Evolutionary conservation across 2,113 vertebrate genomes (phyloP), one percentile per base, ranked within the genome.

Genomic region (Nannobrachium achirus): DNA sequence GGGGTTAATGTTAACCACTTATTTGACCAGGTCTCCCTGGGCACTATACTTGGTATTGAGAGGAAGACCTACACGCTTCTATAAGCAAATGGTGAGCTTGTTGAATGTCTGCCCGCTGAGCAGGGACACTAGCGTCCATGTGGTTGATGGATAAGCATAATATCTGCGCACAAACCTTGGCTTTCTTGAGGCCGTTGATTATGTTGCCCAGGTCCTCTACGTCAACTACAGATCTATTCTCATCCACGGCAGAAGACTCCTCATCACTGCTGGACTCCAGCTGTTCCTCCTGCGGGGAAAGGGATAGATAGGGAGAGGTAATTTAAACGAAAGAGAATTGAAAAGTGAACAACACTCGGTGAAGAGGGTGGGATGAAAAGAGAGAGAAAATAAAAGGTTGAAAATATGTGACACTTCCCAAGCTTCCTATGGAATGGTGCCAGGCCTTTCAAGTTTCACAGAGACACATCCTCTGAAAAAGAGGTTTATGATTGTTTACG

Each of bases 161-260:
- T n/a, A n/a, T 19, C 85, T 80, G 62, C 10, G 56, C 82, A 11
- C 67, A 42, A 90, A 96, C 97, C 97, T 98, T 95, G 45, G 88
- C 85, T 87, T 92, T 95, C 88, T 89, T 98, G 80, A 87, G 14
- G 4, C 52, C 86, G 62, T 56, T 93, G 93, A 98, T 89, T n/a
- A 96, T 74, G 53, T 78, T 88, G 38, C 96, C 97, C 0, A 98
- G 91, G 86, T 97, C 97, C 78, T 99, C 98, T 55, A 98, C 88
- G 56, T 99, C 96, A 0, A 98, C 40, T 8, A 99, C 88, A 1
- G 91, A 82, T 8, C 56, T 77, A 11, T 62, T 84, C 19, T 79
- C 89, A 16, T 88, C 88, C 0, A 84, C 82, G 0, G 7, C 6
- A 5, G 63, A 83, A 0, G 85, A 82, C 20, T 95, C 95, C 0